Evolutionary conservation across 2,113 vertebrate species (phyloP).

Genomic region (Puma concolor): DNA sequence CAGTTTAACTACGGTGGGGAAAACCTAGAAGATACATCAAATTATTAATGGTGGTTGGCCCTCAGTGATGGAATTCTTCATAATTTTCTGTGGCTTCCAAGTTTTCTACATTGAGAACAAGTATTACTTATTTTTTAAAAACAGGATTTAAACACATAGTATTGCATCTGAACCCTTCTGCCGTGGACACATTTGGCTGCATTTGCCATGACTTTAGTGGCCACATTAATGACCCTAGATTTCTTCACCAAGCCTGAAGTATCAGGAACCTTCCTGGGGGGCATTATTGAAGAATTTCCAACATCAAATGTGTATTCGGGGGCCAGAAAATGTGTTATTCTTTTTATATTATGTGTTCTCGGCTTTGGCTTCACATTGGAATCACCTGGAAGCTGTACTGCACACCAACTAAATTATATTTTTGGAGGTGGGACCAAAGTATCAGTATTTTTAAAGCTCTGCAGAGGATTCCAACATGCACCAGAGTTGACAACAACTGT

Average conservation of each 20-base stretch:
- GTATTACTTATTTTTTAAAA: neutral
- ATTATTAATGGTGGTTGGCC: neutral
- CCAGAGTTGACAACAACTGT: neutral
- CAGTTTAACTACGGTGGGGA: neutral
- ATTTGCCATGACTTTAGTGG: neutral
- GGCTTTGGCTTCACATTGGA: neutral
- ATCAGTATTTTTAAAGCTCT: neutral
- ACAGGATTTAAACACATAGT: neutral
- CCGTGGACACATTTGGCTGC: neutral
- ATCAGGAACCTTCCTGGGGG: neutral
- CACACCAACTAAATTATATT: neutral
- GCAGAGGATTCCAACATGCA: neutral
- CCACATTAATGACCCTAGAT: neutral
- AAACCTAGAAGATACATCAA: neutral
- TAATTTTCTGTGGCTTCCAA: slow-evolving; percentile 29
- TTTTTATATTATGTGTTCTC: neutral
- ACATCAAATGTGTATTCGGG: neutral
- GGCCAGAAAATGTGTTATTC: neutral
- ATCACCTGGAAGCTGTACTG: neutral
- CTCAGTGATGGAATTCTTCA: neutral
- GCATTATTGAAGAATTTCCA: neutral
- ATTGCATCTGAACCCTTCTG: neutral
- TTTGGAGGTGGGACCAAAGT: neutral
- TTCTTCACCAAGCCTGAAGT: neutral
- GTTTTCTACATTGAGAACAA: neutral